Evolutionary conservation across 2,888 invertebrate genomes (phyloP), one percentile per base, ranked within the genome.

Genomic region (Tenthredo amoena): DNA sequence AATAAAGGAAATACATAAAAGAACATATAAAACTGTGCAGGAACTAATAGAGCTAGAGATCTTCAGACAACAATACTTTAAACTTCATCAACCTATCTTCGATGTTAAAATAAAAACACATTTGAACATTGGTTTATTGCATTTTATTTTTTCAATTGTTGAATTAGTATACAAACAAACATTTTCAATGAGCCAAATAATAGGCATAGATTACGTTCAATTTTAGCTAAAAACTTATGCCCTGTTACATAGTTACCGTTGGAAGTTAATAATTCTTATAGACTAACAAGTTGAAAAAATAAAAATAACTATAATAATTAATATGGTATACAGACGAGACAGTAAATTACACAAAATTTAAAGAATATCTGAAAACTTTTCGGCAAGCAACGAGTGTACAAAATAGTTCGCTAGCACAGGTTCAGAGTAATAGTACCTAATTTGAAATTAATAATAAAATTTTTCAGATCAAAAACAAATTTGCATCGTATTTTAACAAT

Each of bases 141-240:
- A n/a, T n/a, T 74, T 74, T 74, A 74, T 74, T 74, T 18, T 34
- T n/a, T 21, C 72, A 10, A 43, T 74, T 74, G 9, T 5, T 43
- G 10, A 21, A 43, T 68, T 31, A 68, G 34, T 68, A 34, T 68
- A 40, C 40, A 72, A 72, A 34, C 2, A 43, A 40, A 72, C 12
- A 72, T 74, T 74, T 43, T 5, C n/a, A 74, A 74, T 21, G 21
- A 74, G 72, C 72, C 72, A 26, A 43, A 15, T 12, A 74, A n/a
- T 72, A 7, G n/a, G 21, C 21, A 21, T n/a, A 21, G 26, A 62
- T 62, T 26, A 62, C 9, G 12, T 26, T 62, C 9, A 62, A 62
- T 62, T 26, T 72, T 9, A 72, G 21, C 40, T 43, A 31, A 43
- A 74, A 68, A 68, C 68, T 68, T 68, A 68, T 65, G 12, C 26